Evolutionary conservation across 2,888 invertebrate species (phyloP).

Genomic region (Melanophora roralis): DNA sequence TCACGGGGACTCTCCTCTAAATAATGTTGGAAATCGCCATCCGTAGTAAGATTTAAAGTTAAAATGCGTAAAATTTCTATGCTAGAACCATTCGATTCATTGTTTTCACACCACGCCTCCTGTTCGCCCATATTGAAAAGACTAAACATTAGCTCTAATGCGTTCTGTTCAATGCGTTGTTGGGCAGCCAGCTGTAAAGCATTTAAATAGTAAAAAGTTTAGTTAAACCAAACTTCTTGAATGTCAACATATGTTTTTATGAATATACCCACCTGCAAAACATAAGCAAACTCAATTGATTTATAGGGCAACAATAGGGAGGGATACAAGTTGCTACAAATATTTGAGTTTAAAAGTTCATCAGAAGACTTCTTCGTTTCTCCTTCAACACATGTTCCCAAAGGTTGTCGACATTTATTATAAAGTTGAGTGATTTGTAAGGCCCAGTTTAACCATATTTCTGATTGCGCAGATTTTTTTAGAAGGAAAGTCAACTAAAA

Average conservation of each 20-base stretch:
- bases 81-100: conserved; percentile 74
- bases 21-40: conserved; percentile 69
- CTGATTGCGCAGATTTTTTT: conserved; percentile 71
- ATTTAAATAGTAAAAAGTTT: too few relatives aligned
- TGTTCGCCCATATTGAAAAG: conserved; percentile 73
- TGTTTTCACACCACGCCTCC: conserved; percentile 69
- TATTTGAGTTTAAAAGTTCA: conserved; percentile 71
- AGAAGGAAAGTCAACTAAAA: conserved; percentile 69
- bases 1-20: conserved; percentile 66
- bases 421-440: conserved; percentile 71
- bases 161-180: conserved; percentile 71
- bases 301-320: conserved; percentile 83
- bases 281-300: conserved; percentile 84
- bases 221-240: too few relatives aligned
- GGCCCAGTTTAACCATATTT: conserved; percentile 72
- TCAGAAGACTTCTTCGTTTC: conserved; percentile 44
- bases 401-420: conserved; percentile 69
- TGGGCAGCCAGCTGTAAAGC: conserved; percentile 68
- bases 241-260: too few relatives aligned
- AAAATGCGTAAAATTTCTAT: conserved; percentile 74
- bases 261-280: conserved; percentile 89
- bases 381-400: conserved; percentile 33
- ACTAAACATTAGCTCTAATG: conserved; percentile 71
- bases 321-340: conserved; percentile 88
- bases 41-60: conserved; percentile 71